Base-by-base conservation (phyloP, 2,888 invertebrate genomes). In the Nudaria mundana region DNA sequence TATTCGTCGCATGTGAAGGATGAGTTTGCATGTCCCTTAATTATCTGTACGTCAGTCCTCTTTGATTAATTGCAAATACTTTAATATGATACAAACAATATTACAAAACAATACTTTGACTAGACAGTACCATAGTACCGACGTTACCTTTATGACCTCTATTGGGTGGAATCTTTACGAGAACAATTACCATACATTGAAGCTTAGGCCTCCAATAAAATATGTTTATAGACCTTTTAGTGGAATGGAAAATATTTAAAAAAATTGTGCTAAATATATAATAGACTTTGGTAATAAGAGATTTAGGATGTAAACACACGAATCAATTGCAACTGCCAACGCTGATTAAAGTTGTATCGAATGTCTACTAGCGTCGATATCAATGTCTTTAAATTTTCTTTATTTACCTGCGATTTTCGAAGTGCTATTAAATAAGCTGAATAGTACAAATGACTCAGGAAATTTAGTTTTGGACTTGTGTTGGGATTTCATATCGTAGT, bases 51-150 rank as follows among this genome's bases (percentile, higher is more conserved):
- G 48, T 72, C 69, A 75, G 74, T 76, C 69, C 62, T 60, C 60
- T 66, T 66, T 70, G 52, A 60, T 48, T 66, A 68, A 65, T 63
- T 59, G 79, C 71, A 69, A 75, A 70, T 73, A 73, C 68, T 76
- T 79, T 56, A 57, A 71, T 74, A 83, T 75, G 66, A 74, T 81
- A 84, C 80, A 83, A 83, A 79, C 66, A 76, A 75, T 71, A 76
- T 72, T 78, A 81, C 72, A 76, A 76, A n/a, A 74, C 72, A 76
- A 81, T 77, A 80, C 70, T 72, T 84, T 87, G 86, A 87, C 87
- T 87, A 87, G 87, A 87, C 85, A 81, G 84, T 86, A 84, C 84
- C 76, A 69, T 71, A 76, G 82, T 80, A 80, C 79, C 80, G 81
- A 72, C 78, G 66, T 74, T 64, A 75, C 75, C 74, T 71, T 69